phyloP scores from a whole-genome alignment of 2,797 vertebrate species.

The Toxotes lorentzi region DNA sequence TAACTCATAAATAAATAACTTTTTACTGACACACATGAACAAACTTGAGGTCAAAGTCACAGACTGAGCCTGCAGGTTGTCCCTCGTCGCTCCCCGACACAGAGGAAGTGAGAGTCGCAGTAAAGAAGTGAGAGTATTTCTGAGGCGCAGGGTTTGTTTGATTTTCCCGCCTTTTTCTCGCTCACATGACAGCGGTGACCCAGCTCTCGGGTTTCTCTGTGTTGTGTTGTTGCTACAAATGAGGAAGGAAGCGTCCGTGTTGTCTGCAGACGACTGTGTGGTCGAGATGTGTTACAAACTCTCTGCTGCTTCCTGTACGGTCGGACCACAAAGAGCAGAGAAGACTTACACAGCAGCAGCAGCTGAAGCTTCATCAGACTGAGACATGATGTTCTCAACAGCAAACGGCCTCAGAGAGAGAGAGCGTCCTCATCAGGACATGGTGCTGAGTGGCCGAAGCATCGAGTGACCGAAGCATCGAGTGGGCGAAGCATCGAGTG shows the following conservation, averaged over 20 bases:
- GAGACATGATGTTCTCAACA: too few species aligned
- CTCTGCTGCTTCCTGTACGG: constrained; percentile 7
- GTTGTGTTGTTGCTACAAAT: constrained; percentile 22
- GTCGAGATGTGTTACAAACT: constrained; percentile 22
- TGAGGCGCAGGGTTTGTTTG: constrained; percentile 47
- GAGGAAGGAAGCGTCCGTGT: constrained; percentile 32
- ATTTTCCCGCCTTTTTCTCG: constrained; percentile 41
- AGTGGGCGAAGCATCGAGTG: too few species aligned
- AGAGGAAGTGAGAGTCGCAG: constrained; percentile 70
- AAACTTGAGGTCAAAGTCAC: too few species aligned
- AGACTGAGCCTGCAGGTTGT: too few species aligned
- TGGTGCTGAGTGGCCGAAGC: too few species aligned
- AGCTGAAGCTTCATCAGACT: neutral
- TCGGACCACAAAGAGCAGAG: constrained; percentile 12
- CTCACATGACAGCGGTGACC: constrained; percentile 2
- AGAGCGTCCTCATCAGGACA: too few species aligned
- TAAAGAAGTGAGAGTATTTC: constrained; percentile 73
- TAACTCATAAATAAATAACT: too few species aligned
- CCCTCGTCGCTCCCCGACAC: neutral
- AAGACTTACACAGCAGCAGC: constrained; percentile 2
- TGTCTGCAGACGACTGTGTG: constrained; percentile 41
- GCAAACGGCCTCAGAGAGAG: too few species aligned
- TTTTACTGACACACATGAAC: too few species aligned
- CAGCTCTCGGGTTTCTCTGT: neutral
- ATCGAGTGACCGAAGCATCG: too few species aligned